Conservation (phyloP, 1,140 invertebrate genomes). For the Aphis craccivora region DNA sequence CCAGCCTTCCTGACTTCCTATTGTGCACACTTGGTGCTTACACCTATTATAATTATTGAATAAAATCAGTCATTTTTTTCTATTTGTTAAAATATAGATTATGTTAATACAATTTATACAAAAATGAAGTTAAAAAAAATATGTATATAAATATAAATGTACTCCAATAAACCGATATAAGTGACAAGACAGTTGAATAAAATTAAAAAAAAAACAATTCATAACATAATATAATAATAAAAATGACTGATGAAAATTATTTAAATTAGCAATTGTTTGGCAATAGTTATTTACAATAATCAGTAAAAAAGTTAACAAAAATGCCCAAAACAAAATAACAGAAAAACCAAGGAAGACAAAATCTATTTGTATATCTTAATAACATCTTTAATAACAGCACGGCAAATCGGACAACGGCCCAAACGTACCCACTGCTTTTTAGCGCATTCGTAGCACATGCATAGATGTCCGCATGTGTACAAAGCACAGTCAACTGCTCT, state of each 20-base stretch:
- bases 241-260: slow-evolving; percentile 37
- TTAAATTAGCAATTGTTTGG: slow-evolving; percentile 1
- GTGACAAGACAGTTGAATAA: background rate
- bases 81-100: slow-evolving; percentile 22
- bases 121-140: background rate
- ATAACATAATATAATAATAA: slow-evolving; percentile 29
- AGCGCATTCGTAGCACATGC: slow-evolving; percentile 97
- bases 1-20: slow-evolving; percentile 15
- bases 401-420: slow-evolving; percentile 92
- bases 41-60: slow-evolving; percentile 47
- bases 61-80: slow-evolving; percentile 51
- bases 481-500: slow-evolving; percentile 90
- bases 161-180: background rate
- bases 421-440: slow-evolving; percentile 89
- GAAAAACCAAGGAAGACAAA: slow-evolving; percentile 62
- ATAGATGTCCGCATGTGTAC: slow-evolving; percentile 98
- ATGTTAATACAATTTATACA: slow-evolving; percentile 21
- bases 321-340: background rate
- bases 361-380: slow-evolving; percentile 88
- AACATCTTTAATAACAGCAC: slow-evolving; percentile 91
- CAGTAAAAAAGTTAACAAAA: background rate
- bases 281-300: slow-evolving; percentile 38
- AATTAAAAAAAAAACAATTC: slow-evolving; percentile 43
- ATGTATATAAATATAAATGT: background rate
- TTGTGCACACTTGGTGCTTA: slow-evolving; percentile 14